These are phyloP conservation scores for Stylophora pistillata DNA, from an alignment of 64 coral and sea anemone species.

Conservation along the genomic window DNA sequence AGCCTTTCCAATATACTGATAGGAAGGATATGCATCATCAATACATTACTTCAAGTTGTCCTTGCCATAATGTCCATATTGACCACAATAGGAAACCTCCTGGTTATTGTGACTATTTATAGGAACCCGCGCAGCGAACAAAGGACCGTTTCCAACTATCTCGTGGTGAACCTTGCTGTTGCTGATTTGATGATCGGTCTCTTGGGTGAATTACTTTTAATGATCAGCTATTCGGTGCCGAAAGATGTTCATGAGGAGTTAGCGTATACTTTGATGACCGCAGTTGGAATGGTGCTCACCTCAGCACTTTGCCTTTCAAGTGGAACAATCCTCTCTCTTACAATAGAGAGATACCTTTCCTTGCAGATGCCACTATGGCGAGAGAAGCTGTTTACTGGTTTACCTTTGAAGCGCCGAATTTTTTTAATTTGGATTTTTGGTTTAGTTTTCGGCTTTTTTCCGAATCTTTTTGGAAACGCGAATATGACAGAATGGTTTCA, in stretches of 20 bases:
- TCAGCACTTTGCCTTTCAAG: neutral
- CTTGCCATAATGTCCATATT: neutral
- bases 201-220: slow-evolving; percentile 51
- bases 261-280: neutral
- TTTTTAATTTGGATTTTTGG: neutral
- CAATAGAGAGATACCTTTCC: slow-evolving; percentile 9
- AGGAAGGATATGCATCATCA: too few species aligned
- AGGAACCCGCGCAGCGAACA: slow-evolving; percentile 75
- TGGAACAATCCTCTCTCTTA: neutral
- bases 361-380: neutral
- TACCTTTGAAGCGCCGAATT: neutral
- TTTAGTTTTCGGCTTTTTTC: neutral
- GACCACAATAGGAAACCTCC: slow-evolving; percentile 48
- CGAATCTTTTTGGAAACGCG: neutral
- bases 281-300: too few species aligned
- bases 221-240: slow-evolving; percentile 40
- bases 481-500: too few species aligned
- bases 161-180: slow-evolving; percentile 73
- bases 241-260: neutral
- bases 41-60: neutral
- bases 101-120: slow-evolving; percentile 54
- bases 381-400: neutral
- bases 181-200: slow-evolving; percentile 70
- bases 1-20: too few species aligned
- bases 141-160: slow-evolving; percentile 49